phyloP scores from a whole-genome alignment of 2,888 invertebrate species.

The Drosophila prolongata region DNA sequence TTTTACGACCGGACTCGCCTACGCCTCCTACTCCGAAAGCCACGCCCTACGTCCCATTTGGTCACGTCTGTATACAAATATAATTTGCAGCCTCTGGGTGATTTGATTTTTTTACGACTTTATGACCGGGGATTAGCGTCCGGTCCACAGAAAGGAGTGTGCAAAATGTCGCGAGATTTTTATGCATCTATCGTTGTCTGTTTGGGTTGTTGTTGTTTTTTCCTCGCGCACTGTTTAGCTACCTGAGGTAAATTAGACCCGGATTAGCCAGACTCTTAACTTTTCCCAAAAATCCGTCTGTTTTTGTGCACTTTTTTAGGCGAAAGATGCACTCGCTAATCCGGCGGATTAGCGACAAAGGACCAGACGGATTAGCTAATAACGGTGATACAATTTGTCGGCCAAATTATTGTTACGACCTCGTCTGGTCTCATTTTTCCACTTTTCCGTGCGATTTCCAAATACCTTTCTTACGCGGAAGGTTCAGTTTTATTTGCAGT shows the following conservation, averaged over 20 bases:
- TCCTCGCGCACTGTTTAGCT: conserved; percentile 1
- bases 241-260: conserved; percentile 46
- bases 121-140: conserved; percentile 72
- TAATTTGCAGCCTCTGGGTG: conserved; percentile 60
- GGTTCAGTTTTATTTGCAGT: conserved; percentile 22
- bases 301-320: conserved; percentile 67
- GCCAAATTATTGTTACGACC: conserved; percentile 62
- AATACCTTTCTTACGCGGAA: conserved; percentile 65
- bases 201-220: conserved; percentile 33
- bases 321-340: conserved; percentile 61
- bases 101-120: conserved; percentile 63
- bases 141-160: conserved; percentile 69
- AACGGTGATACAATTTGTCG: conserved; percentile 72
- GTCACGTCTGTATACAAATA: conserved; percentile 72
- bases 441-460: conserved; percentile 8
- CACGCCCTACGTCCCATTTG: conserved; percentile 27
- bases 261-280: conserved; percentile 64
- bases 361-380: conserved; percentile 64
- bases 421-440: conserved; percentile 32
- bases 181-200: conserved; percentile 34
- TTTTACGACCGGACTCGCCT: conserved; percentile 47
- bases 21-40: conserved; percentile 24
- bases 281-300: conserved; percentile 60
- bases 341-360: conserved; percentile 65
- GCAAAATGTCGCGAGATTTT: conserved; percentile 52